Evolutionary conservation across 2,888 invertebrate species (phyloP).

Genomic region (Drosophila barbarae): DNA sequence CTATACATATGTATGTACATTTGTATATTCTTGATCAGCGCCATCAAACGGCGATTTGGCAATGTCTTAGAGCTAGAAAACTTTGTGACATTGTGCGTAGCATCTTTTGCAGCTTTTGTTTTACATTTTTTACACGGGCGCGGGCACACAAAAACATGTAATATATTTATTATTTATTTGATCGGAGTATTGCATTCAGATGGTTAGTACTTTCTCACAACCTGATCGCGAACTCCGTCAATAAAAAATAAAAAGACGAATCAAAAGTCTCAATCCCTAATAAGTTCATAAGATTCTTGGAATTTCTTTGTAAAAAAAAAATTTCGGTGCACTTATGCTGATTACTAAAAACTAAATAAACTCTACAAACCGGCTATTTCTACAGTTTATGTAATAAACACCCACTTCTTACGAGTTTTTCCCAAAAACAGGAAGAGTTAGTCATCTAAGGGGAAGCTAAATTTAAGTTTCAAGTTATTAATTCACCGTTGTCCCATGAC

Average conservation of each 20-base stretch:
- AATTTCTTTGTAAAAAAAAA: neutral
- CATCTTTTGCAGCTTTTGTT: neutral
- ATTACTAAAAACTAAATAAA: neutral
- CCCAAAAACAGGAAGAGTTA: neutral
- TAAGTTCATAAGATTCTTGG: too few species aligned
- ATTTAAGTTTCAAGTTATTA: neutral
- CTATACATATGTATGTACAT: neutral
- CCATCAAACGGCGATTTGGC: neutral
- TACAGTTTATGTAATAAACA: neutral
- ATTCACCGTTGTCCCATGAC: slow-evolving; percentile 11
- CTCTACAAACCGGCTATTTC: neutral
- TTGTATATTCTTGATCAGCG: neutral
- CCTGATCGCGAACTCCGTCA: neutral
- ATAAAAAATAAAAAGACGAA: neutral
- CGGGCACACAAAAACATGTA: neutral
- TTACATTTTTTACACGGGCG: neutral
- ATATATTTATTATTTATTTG: neutral
- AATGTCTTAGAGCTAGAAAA: neutral
- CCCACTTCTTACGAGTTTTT: neutral
- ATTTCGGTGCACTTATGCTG: neutral
- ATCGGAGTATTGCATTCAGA: neutral
- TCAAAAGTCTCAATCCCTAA: too few species aligned
- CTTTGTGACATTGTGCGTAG: neutral
- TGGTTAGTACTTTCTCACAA: neutral
- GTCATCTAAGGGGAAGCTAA: neutral